phyloP scores from a whole-genome alignment of 92 coral and sea anemone species.

The Zoanthus sociatus region DNA sequence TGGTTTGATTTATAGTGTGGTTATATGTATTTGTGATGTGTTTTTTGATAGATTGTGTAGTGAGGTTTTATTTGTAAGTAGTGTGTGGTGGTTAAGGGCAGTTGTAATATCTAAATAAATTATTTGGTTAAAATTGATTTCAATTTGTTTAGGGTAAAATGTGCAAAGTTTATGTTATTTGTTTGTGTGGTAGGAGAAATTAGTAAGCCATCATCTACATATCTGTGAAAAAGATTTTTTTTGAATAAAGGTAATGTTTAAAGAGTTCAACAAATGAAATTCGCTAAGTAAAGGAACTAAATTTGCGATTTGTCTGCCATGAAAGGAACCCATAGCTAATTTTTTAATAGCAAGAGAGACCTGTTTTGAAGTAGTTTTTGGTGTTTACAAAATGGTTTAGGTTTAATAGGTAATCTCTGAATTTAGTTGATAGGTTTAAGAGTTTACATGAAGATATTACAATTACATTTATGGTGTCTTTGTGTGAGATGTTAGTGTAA shows the following conservation, averaged over 20 bases:
- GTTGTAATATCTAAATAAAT: no score
- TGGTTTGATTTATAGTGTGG: no score
- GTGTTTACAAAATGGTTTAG: constrained; percentile 51
- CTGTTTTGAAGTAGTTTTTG: no score
- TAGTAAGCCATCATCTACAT: constrained; percentile 14
- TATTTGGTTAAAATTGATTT: no score
- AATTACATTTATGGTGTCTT: constrained; percentile 54
- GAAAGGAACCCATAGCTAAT: constrained; percentile 66
- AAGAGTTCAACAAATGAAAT: constrained; percentile 25
- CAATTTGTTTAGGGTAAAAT: no score
- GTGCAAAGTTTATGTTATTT: no score
- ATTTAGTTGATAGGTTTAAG: no score
- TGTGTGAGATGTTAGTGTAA: no score
- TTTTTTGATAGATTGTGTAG: no score
- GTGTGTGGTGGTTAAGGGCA: no score
- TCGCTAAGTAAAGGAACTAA: constrained; percentile 54
- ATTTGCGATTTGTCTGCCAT: constrained; percentile 62
- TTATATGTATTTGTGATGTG: no score
- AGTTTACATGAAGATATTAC: constrained; percentile 65
- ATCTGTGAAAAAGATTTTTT: neutral
- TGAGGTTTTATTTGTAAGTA: no score
- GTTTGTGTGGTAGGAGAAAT: neutral
- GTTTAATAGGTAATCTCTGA: constrained; percentile 55
- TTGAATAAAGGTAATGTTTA: neutral
- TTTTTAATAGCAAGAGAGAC: constrained; percentile 54